Conservation (phyloP, 2,113 vertebrate species). For the Ceratotherium simum region DNA sequence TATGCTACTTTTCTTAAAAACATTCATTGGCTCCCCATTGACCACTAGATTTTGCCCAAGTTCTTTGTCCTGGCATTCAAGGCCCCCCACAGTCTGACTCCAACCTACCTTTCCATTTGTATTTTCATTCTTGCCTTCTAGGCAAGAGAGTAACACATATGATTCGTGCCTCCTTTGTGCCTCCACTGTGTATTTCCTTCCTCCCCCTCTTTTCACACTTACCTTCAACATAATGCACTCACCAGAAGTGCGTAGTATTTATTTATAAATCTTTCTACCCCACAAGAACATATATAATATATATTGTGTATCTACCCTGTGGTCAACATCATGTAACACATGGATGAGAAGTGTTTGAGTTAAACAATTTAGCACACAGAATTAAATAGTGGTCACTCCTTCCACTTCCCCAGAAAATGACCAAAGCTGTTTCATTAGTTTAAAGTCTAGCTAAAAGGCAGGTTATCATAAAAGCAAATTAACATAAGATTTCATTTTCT, state of each 20-base stretch:
- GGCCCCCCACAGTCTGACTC: background rate
- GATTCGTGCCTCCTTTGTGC: background rate
- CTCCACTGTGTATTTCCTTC: background rate
- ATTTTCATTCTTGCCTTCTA: background rate
- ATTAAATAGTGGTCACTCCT: background rate
- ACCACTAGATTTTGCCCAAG: background rate
- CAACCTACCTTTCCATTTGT: background rate
- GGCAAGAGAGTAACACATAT: background rate
- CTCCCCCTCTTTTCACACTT: background rate
- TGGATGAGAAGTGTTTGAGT: background rate
- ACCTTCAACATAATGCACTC: background rate
- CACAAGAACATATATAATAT: background rate
- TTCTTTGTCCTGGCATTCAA: background rate
- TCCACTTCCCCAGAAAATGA: background rate
- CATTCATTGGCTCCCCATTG: background rate
- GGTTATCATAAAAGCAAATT: slow-evolving; percentile 3
- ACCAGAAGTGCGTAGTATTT: background rate
- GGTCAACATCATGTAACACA: background rate
- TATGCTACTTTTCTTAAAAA: background rate
- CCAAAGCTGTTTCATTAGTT: background rate
- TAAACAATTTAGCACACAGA: background rate
- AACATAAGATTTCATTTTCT: slow-evolving; percentile 38
- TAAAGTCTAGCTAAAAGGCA: background rate
- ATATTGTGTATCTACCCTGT: background rate
- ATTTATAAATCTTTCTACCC: background rate